phyloP scores from a whole-genome alignment of 2,888 invertebrate species.

The Opisthograptis luteolata region DNA sequence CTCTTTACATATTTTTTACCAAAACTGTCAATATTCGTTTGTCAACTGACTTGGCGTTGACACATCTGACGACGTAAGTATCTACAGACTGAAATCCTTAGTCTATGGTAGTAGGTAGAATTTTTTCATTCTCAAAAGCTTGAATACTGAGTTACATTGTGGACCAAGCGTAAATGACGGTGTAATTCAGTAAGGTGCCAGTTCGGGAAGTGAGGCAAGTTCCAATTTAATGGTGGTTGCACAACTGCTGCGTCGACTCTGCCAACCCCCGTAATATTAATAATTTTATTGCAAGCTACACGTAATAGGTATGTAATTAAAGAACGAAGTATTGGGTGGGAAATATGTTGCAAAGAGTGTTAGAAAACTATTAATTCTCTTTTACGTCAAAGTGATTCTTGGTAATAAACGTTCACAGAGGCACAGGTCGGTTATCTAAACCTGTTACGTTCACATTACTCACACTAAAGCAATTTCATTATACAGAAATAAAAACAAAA shows the following conservation, averaged over 20 bases:
- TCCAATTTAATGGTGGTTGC: slow-evolving; percentile 83
- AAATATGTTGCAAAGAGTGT: slow-evolving; percentile 14
- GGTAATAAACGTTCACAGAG: too few relatives aligned
- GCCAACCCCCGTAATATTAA: slow-evolving; percentile 61
- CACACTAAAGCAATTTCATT: too few relatives aligned
- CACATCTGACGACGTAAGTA: too few relatives aligned
- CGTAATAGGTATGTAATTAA: slow-evolving; percentile 41
- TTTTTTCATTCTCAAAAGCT: not conserved
- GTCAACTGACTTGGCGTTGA: too few relatives aligned
- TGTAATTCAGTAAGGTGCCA: slow-evolving; percentile 71
- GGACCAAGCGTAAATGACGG: slow-evolving; percentile 46
- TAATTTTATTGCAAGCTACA: slow-evolving; percentile 65
- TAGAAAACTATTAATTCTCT: not conserved
- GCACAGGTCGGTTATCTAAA: too few relatives aligned
- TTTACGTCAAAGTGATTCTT: too few relatives aligned
- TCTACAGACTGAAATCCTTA: too few relatives aligned
- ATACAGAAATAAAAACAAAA: too few relatives aligned
- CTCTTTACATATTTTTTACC: too few relatives aligned
- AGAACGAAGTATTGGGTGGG: slow-evolving; percentile 5
- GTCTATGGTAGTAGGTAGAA: too few relatives aligned
- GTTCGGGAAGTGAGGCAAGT: slow-evolving; percentile 73
- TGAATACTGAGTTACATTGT: slow-evolving; percentile 12
- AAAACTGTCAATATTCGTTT: too few relatives aligned
- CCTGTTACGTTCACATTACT: too few relatives aligned
- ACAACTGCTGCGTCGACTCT: slow-evolving; percentile 68